These are phyloP conservation scores for Trematomus bernacchii DNA, from an alignment of 2,797 vertebrate species.

Conservation along the genomic window DNA sequence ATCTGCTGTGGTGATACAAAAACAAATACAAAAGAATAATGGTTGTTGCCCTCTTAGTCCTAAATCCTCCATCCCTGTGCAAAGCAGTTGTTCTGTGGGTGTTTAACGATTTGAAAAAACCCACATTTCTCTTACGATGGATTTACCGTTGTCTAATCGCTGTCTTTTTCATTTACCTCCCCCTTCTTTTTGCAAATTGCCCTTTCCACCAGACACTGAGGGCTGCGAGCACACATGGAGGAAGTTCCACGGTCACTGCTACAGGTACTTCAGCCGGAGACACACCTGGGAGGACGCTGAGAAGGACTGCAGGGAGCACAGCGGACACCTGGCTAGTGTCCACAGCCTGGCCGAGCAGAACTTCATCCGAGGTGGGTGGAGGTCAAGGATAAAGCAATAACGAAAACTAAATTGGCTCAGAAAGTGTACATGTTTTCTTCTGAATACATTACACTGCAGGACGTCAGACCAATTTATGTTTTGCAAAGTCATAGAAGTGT, in stretches of 20 bases:
- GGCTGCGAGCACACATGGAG: conserved; percentile 95
- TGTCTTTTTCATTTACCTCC: conserved; percentile 31
- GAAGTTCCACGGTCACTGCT: conserved; percentile 98
- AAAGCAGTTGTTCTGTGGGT: conserved; percentile 19
- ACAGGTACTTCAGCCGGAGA: conserved; percentile 92
- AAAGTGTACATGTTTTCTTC: conserved; percentile 2
- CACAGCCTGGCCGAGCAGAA: conserved; percentile 91
- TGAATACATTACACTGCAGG: conserved; percentile 7
- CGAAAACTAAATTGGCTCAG: not conserved
- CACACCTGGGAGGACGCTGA: conserved; percentile 97
- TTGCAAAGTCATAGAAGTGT: too few relatives aligned
- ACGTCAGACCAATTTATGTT: not conserved
- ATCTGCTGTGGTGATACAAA: conserved; percentile 20
- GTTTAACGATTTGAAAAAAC: conserved; percentile 20
- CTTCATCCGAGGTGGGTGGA: conserved; percentile 91
- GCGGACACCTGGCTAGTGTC: conserved; percentile 94
- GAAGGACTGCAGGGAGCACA: conserved; percentile 93
- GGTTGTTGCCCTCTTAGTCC: not conserved
- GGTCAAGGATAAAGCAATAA: conserved; percentile 13
- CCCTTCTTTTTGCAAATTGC: conserved; percentile 2
- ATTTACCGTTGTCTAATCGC: conserved; percentile 45
- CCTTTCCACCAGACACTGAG: conserved; percentile 87
- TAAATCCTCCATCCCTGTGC: conserved; percentile 8
- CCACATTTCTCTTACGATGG: conserved; percentile 19
- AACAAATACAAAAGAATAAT: conserved; percentile 16